Conservation (phyloP, 2,113 vertebrate genomes). For the Syrrhaptes paradoxus region DNA sequence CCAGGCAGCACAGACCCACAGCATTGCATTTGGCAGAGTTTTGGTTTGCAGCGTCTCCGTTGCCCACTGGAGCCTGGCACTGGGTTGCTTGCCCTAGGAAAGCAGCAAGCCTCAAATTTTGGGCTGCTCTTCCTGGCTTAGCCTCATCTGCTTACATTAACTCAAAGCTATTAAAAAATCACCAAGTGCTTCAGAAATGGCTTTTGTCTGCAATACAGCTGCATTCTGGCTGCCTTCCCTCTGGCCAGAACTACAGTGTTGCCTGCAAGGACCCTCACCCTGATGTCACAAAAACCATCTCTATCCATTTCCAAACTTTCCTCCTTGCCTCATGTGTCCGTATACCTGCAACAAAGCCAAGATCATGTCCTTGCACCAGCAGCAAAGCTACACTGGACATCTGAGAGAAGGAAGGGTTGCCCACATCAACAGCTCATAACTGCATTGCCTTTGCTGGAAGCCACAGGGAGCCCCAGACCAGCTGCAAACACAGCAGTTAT, state of each 20-base stretch:
- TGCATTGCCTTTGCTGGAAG: background rate
- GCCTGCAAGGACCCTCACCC: background rate
- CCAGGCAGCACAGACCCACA: background rate
- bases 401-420: background rate
- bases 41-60: background rate
- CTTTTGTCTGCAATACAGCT: background rate
- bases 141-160: background rate
- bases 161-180: background rate
- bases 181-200: background rate
- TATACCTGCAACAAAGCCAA: background rate
- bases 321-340: background rate
- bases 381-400: background rate
- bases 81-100: background rate
- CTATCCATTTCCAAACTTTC: background rate
- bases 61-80: background rate
- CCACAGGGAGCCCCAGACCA: background rate
- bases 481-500: background rate
- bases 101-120: background rate
- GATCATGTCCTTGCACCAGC: background rate
- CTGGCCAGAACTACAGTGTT: background rate
- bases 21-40: background rate
- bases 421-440: background rate
- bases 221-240: background rate
- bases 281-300: accelerated
- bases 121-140: background rate